Evolutionary conservation across 2,888 invertebrate genomes (phyloP), one percentile per base, ranked within the genome.

Genomic region (Strigamia maritima): DNA sequence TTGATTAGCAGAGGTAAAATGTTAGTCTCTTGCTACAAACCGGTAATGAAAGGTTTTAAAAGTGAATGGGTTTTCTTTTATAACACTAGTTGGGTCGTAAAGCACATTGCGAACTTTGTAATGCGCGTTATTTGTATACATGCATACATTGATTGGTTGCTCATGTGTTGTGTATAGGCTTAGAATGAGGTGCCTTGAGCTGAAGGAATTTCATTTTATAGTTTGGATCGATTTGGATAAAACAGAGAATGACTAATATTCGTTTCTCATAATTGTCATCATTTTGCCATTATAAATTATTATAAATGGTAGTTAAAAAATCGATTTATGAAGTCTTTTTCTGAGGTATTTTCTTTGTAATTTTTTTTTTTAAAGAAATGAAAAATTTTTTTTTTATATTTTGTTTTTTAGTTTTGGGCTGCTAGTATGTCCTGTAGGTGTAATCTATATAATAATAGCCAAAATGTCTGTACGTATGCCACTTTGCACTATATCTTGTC

Each of bases 151-250:
- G 70, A 70, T 70, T 70, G 70, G 70, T 70, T 70, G 70, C 70
- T 70, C 70, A 70, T 70, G 26, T 26, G 70, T 28, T 70, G 70
- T 70, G 70, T 26, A 70, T 70, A 70, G 70, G 70, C 65, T 26
- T 65, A 65, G 65, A 65, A 65, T 65, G 65, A 65, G 65, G 65
- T 65, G 65, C 22, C 26, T 65, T 65, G 65, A 65, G 65, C 65
- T 65, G 65, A 28, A 22, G 70, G 70, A 70, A 70, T 70, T 70
- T 26, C 28, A 28, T 70, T 70, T 70, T 65, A 65, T 65, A 19
- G 60, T 2, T 22, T 1, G 3, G 10, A 65, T 65, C 60, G 60
- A 65, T 65, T 24, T 1, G 60, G 60, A 65, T 7, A 22, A 22
- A 65, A 65, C 22, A 24, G 22, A 22, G 6, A 24, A n/a, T 54